phyloP scores from a whole-genome alignment of 2,797 vertebrate genomes.

The Tragopan temminckii region DNA sequence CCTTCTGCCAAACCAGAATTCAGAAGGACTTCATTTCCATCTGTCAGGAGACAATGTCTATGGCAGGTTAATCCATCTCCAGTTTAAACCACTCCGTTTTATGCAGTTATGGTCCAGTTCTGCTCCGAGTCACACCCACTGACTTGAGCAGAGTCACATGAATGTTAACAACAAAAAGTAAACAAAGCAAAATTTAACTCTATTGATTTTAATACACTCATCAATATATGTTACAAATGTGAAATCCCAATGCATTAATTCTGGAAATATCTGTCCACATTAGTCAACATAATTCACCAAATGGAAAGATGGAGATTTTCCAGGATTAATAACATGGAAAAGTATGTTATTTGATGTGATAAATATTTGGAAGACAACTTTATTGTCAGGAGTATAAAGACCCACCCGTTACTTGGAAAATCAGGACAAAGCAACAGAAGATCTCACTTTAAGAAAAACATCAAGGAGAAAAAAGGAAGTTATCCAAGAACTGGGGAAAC shows the following conservation, averaged over 20 bases:
- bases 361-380: conserved; percentile 76
- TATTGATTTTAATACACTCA: background rate
- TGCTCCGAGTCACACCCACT: conserved; percentile 11
- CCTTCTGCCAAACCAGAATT: background rate
- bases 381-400: conserved; percentile 75
- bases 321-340: conserved; percentile 63
- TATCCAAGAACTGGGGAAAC: conserved; percentile 72
- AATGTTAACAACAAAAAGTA: conserved; percentile 6
- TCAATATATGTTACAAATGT: background rate
- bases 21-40: background rate
- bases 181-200: conserved; percentile 6
- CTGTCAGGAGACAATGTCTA: background rate
- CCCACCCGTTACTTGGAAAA: conserved; percentile 78
- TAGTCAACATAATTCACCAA: conserved; percentile 30
- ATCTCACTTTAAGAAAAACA: conserved; percentile 74
- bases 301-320: conserved; percentile 68
- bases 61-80: background rate
- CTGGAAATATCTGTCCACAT: conserved; percentile 20
- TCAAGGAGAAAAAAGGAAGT: conserved; percentile 69
- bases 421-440: conserved; percentile 70
- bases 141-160: background rate
- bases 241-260: conserved; percentile 14
- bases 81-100: background rate
- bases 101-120: background rate
- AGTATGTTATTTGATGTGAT: conserved; percentile 71